Evolutionary conservation across 1,140 invertebrate genomes (phyloP), one percentile per base, ranked within the genome.

Genomic region (Elysia chlorotica): DNA sequence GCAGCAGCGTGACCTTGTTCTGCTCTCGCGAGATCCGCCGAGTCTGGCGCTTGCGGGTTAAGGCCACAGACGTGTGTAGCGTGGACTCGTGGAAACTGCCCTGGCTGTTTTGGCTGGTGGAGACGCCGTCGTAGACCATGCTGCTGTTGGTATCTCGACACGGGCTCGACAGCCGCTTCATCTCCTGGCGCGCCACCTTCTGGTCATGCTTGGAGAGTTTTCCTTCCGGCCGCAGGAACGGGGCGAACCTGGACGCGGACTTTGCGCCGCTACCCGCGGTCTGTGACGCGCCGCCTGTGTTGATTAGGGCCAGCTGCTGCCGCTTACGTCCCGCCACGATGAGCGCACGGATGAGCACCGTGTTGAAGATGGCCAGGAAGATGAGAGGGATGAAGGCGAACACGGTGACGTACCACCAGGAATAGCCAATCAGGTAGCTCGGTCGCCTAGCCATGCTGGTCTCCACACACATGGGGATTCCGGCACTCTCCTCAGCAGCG

Each of bases 361-460:
- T 89, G 85, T 94, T 94, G 82, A 93, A 93, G 82, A 92, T 89
- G 14, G 89, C 88, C 68, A 94, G 84, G 5, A 93, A 83, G 1
- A 90, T 75, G 3, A 93, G 84, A 0, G 93, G 93, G 25, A 93
- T 76, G 37, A 93, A 84, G 4, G 91, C 90, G 82, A 93, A 93
- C 0, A 90, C 85, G 14, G 92, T 81, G 21, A 90, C 87, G 23
- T 89, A 90, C 76, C 91, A 91, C 89, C 91, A 90, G 74, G 90
- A 91, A 83, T 92, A 93, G 28, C 92, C 86, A 23, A 86, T 86
- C 17, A 81, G 83, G 84, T 93, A 93, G 0, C 86, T 87, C 14
- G 85, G 79, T 80, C 91, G 89, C 10, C 83, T 78, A 21, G 77
- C 75, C 37, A 83, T 70, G 0, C 14, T 38, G 0, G 78, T 84